These are phyloP conservation scores for Paramormyrops hopkinsi DNA, from an alignment of 2,797 vertebrate genomes.

Conservation along the genomic window DNA sequence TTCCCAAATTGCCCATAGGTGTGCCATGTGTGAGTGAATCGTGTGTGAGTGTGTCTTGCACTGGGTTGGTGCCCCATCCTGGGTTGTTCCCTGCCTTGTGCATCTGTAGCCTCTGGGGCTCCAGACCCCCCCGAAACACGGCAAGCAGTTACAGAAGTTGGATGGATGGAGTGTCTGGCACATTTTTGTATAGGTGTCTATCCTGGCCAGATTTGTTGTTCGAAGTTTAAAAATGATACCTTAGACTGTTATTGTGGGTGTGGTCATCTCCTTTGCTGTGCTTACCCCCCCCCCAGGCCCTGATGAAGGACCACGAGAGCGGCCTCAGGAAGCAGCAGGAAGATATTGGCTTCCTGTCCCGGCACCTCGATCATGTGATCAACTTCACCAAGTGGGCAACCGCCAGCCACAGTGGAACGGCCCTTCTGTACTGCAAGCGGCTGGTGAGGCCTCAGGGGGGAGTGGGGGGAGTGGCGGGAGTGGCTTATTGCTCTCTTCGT, in stretches of 20 bases:
- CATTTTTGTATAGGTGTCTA: background rate
- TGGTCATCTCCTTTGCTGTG: background rate
- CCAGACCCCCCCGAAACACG: background rate
- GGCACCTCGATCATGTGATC: constrained; percentile 90
- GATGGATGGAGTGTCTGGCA: background rate
- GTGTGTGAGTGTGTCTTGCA: background rate
- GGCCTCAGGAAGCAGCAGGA: constrained; percentile 89
- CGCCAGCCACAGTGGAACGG: constrained; percentile 80
- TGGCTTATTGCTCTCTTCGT: background rate
- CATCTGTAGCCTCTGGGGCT: background rate
- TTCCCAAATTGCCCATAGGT: background rate
- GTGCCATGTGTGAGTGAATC: background rate
- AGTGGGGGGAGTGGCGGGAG: background rate
- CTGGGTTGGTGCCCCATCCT: background rate
- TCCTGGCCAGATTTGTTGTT: background rate
- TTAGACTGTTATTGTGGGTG: background rate
- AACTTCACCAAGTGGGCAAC: constrained; percentile 93
- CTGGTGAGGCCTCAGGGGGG: constrained; percentile 62
- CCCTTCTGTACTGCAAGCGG: constrained; percentile 94
- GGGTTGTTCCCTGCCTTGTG: background rate
- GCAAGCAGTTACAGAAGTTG: background rate
- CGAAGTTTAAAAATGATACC: background rate
- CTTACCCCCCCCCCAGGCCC: constrained; percentile 41
- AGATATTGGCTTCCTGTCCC: constrained; percentile 71
- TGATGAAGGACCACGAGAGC: constrained; percentile 79